Conservation (phyloP, 30 jellyfish, hydroid and myxozoan genomes). For the Cassiopea xamachana region DNA sequence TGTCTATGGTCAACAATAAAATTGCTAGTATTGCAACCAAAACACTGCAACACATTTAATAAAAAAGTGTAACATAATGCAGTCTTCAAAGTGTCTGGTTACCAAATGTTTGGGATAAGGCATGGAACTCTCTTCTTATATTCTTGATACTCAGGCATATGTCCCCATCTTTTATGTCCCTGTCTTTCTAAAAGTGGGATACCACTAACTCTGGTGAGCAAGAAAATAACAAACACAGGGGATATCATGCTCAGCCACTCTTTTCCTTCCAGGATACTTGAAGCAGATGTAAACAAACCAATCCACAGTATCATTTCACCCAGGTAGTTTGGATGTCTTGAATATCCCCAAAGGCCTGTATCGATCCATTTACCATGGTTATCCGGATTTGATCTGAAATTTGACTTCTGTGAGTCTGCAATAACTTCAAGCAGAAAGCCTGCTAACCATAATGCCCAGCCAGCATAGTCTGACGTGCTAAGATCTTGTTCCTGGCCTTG, state of each 20-base stretch:
- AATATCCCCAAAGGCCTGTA: constrained; percentile 88
- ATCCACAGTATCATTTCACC: constrained; percentile 95
- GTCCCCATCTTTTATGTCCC: constrained; percentile 92
- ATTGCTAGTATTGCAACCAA: background rate
- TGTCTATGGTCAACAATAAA: background rate
- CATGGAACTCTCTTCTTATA: constrained; percentile 80
- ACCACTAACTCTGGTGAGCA: constrained; percentile 92
- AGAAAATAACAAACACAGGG: constrained; percentile 82
- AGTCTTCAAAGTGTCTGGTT: background rate
- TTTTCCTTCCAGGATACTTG: constrained; percentile 75
- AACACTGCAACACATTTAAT: no score
- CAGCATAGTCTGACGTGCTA: constrained; percentile 72
- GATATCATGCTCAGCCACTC: constrained; percentile 81
- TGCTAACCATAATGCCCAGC: constrained; percentile 83
- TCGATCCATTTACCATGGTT: constrained; percentile 88
- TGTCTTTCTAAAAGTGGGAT: constrained; percentile 90
- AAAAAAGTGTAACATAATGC: no score
- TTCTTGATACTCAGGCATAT: constrained; percentile 57
- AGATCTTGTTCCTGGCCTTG: constrained; percentile 52
- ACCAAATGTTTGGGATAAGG: constrained; percentile 91
- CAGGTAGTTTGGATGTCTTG: constrained; percentile 94
- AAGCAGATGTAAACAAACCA: constrained; percentile 88
- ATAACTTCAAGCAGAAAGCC: constrained; percentile 82
- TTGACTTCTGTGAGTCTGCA: constrained; percentile 88
- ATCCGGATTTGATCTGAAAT: constrained; percentile 69